phyloP scores from a whole-genome alignment of 2,888 invertebrate genomes.

The Dascillus cervinus region DNA sequence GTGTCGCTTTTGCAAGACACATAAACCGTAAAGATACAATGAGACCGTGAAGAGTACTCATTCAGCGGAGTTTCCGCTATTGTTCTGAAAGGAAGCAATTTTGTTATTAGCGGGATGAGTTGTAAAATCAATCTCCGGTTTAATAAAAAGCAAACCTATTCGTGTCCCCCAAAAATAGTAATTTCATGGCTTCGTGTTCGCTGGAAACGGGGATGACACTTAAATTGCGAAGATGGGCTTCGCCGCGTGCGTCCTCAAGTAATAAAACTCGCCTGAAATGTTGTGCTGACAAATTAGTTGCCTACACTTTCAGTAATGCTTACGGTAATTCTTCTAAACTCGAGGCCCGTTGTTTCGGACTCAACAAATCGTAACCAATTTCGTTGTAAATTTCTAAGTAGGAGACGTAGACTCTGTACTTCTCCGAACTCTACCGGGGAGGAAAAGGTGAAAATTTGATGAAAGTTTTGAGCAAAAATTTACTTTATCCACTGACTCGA shows the following conservation, averaged over 20 bases:
- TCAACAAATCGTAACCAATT: slow-evolving; percentile 46
- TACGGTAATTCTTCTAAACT: slow-evolving; percentile 46
- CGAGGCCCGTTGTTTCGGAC: slow-evolving; percentile 35
- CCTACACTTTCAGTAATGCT: slow-evolving; percentile 22
- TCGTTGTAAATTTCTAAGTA: slow-evolving; percentile 52
- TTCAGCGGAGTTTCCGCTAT: slow-evolving; percentile 50
- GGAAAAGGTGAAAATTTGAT: neutral
- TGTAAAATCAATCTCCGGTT: too few relatives aligned
- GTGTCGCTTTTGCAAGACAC: slow-evolving; percentile 35
- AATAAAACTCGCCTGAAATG: slow-evolving; percentile 39
- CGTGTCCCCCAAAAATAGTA: slow-evolving; percentile 45
- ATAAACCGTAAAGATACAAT: slow-evolving; percentile 49
- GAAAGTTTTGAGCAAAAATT: slow-evolving; percentile 24
- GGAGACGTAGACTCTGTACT: slow-evolving; percentile 42
- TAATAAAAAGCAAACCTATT: slow-evolving; percentile 43
- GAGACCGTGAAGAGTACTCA: slow-evolving; percentile 47
- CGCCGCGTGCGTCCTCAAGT: slow-evolving; percentile 44
- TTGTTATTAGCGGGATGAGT: too few relatives aligned
- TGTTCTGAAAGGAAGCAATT: slow-evolving; percentile 40
- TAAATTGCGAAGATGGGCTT: slow-evolving; percentile 44
- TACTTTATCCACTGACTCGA: slow-evolving; percentile 40
- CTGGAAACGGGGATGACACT: slow-evolving; percentile 41
- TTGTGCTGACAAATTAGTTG: neutral
- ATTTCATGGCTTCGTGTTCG: slow-evolving; percentile 46
- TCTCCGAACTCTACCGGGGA: slow-evolving; percentile 31